A percentile compares a stretch with the other conserved stretches of the same genome.
These are phyloP conservation scores for Rhineura floridana DNA, from an alignment of 2,113 vertebrate genomes.

Conservation along the genomic window DNA sequence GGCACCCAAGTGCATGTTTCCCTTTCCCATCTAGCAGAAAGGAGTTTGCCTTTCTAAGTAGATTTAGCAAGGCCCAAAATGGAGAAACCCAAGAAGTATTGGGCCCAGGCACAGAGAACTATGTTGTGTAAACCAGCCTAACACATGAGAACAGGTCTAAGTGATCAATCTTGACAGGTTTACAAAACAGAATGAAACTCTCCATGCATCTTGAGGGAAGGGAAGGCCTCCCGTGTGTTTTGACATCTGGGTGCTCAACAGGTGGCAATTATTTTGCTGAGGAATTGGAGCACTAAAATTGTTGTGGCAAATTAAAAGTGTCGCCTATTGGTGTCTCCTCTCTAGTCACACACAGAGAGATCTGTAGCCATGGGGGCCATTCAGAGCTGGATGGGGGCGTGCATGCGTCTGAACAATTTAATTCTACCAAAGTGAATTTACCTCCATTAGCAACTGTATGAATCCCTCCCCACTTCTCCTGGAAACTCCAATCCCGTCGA, in stretches of 20 bases:
- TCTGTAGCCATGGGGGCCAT: slow-evolving; percentile 48
- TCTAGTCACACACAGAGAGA: slow-evolving; percentile 47
- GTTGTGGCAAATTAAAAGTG: slow-evolving; percentile 71
- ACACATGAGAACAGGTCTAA: slow-evolving; percentile 76
- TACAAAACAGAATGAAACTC: slow-evolving; percentile 81
- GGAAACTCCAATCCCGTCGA: slow-evolving; percentile 22
- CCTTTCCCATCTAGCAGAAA: slow-evolving; percentile 24
- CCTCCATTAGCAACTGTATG: slow-evolving; percentile 52
- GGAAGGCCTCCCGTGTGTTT: slow-evolving; percentile 81
- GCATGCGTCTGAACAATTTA: slow-evolving; percentile 48
- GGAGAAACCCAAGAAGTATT: slow-evolving; percentile 73
- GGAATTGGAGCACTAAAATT: slow-evolving; percentile 81
- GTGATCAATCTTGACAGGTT: slow-evolving; percentile 81
- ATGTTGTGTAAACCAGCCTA: slow-evolving; percentile 82
- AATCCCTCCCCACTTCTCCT: slow-evolving; percentile 39
- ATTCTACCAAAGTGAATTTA: slow-evolving; percentile 60
- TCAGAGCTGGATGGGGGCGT: background rate
- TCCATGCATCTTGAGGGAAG: slow-evolving; percentile 74
- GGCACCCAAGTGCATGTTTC: background rate
- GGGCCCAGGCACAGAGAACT: slow-evolving; percentile 70
- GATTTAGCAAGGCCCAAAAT: slow-evolving; percentile 56
- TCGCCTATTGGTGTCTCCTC: slow-evolving; percentile 65
- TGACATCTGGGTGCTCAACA: slow-evolving; percentile 80
- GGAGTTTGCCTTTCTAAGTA: slow-evolving; percentile 41
- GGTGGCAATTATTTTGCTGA: slow-evolving; percentile 81